These are phyloP conservation scores for Epiblema foenella DNA, from an alignment of 2,888 invertebrate species.

Conservation along the genomic window DNA sequence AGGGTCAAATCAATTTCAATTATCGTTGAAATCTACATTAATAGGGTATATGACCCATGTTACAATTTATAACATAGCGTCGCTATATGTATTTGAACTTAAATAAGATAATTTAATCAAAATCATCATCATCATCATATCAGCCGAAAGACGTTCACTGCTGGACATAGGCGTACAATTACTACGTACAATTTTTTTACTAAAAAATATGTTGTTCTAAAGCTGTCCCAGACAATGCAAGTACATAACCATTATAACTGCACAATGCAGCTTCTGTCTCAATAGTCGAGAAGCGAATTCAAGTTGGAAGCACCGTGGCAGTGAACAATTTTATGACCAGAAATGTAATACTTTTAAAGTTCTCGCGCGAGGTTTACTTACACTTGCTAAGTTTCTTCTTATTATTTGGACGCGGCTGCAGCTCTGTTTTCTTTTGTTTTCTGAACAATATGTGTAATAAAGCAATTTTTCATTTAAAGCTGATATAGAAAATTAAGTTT, in stretches of 20 bases:
- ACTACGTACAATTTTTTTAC: too few species aligned
- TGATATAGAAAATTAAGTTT: too few species aligned
- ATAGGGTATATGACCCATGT: not conserved
- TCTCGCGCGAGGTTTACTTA: not conserved
- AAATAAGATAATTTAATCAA: too few species aligned
- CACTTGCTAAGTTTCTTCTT: not conserved
- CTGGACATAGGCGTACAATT: too few species aligned
- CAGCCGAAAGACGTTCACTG: too few species aligned
- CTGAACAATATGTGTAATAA: not conserved
- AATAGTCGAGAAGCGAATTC: slow-evolving; percentile 30
- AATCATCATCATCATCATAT: too few species aligned
- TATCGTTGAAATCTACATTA: not conserved
- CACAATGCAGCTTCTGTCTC: slow-evolving; percentile 11
- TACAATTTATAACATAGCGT: too few species aligned
- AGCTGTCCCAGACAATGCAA: not conserved
- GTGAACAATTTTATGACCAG: slow-evolving; percentile 30
- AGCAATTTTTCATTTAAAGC: too few species aligned
- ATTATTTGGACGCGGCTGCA: not conserved
- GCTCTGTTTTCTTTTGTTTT: slow-evolving; percentile 1
- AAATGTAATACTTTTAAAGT: slow-evolving; percentile 28
- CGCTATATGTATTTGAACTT: too few species aligned
- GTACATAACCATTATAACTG: not conserved
- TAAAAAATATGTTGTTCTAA: not conserved
- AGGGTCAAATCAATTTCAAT: not conserved
- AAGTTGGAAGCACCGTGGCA: slow-evolving; percentile 39